Evolutionary conservation across 2,888 invertebrate genomes (phyloP).

Genomic region (Heterodera filipjevi): DNA sequence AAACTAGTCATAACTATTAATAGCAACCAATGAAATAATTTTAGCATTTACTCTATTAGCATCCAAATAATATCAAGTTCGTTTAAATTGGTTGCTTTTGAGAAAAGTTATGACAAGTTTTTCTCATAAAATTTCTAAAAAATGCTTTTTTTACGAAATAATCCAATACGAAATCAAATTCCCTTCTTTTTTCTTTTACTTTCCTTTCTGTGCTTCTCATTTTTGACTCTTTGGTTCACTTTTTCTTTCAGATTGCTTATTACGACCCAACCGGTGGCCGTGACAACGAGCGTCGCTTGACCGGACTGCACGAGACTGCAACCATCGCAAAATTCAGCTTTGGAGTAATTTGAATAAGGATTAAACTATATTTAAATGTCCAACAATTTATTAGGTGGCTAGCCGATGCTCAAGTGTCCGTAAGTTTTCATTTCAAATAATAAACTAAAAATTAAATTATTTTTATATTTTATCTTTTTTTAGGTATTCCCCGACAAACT

Average conservation of each 20-base stretch:
- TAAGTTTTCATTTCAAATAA: not conserved
- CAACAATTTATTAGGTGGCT: slow-evolving; percentile 47
- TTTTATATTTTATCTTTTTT: not conserved
- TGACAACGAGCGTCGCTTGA: slow-evolving; percentile 92
- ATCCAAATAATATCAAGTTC: too few relatives aligned
- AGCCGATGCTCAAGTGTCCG: slow-evolving; percentile 60
- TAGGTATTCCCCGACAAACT: slow-evolving; percentile 62
- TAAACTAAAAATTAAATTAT: not conserved
- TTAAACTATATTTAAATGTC: not conserved
- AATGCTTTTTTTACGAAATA: too few relatives aligned
- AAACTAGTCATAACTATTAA: too few relatives aligned
- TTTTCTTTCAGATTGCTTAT: slow-evolving; percentile 44
- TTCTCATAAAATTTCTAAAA: too few relatives aligned
- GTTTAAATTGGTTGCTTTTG: too few relatives aligned
- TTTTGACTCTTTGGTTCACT: not conserved
- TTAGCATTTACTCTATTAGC: too few relatives aligned
- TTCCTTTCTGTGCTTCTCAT: too few relatives aligned
- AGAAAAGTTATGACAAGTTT: too few relatives aligned
- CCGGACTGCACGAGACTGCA: slow-evolving; percentile 86
- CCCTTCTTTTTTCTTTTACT: too few relatives aligned
- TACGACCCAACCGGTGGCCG: slow-evolving; percentile 70
- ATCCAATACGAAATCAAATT: too few relatives aligned
- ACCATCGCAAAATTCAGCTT: slow-evolving; percentile 91
- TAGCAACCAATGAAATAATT: too few relatives aligned
- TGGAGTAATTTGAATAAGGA: slow-evolving; percentile 47